These are phyloP conservation scores for Mugil cephalus DNA, from an alignment of 2,113 vertebrate species.

Conservation along the genomic window DNA sequence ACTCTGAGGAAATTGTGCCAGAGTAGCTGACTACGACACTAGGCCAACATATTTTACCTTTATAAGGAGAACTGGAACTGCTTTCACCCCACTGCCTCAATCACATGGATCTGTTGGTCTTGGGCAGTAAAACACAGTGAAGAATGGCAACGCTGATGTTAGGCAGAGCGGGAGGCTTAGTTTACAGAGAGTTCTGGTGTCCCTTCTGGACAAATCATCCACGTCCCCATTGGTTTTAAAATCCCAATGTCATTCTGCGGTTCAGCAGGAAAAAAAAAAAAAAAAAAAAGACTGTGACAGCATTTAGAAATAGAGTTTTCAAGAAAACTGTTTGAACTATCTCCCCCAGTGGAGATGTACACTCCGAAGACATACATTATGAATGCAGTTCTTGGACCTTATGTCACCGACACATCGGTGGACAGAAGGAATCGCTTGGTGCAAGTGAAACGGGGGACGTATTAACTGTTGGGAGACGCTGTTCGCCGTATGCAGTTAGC, in stretches of 20 bases:
- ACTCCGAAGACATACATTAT: constrained; percentile 64
- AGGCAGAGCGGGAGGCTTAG: constrained; percentile 28
- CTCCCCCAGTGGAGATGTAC: constrained; percentile 36
- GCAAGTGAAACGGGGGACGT: constrained; percentile 23
- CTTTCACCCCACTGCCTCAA: constrained; percentile 35
- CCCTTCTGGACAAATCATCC: constrained; percentile 39
- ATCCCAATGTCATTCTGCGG: constrained; percentile 54
- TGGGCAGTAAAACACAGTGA: constrained; percentile 53
- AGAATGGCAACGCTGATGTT: constrained; percentile 41
- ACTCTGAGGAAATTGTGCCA: constrained; percentile 57
- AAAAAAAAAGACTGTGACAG: constrained; percentile 32
- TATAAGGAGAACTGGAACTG: constrained; percentile 77
- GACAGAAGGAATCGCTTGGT: constrained; percentile 52
- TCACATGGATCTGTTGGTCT: constrained; percentile 60
- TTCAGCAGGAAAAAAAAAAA: constrained; percentile 36
- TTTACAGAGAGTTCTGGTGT: constrained; percentile 50
- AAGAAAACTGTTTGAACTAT: constrained; percentile 52
- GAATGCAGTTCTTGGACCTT: constrained; percentile 48
- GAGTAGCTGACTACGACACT: constrained; percentile 51
- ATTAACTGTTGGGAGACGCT: constrained; percentile 26
- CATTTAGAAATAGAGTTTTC: constrained; percentile 58
- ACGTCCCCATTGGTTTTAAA: constrained; percentile 50
- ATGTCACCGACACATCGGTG: constrained; percentile 46
- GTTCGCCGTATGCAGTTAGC: constrained; percentile 10
- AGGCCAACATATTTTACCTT: constrained; percentile 83